A percentile compares a stretch with the other conserved stretches of the same genome.
phyloP scores from a whole-genome alignment of 2,113 vertebrate genomes.

The rat (Rattus norvegicus) region GRCr8 NC_086033.1:34823001-34823500 shows the following conservation, averaged over 20 bases:
- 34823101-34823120: neutral
- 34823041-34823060: neutral
- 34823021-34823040: neutral
- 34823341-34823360: neutral
- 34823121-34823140: neutral
- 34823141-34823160: neutral
- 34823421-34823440: neutral
- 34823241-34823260: neutral
- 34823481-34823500: neutral
- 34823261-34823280: neutral
- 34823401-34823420: neutral
- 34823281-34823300: neutral
- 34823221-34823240: neutral
- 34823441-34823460: neutral
- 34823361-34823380: accelerated
- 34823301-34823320: neutral
- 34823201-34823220: neutral
- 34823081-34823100: neutral
- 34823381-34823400: neutral
- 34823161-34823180: neutral
- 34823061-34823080: neutral
- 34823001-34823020: neutral
- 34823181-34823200: neutral
- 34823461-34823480: neutral
- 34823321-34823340: neutral